Evolutionary conservation across 2,888 invertebrate genomes (phyloP), one percentile per base, ranked within the genome.

Genomic region (Bellardia pandia): DNA sequence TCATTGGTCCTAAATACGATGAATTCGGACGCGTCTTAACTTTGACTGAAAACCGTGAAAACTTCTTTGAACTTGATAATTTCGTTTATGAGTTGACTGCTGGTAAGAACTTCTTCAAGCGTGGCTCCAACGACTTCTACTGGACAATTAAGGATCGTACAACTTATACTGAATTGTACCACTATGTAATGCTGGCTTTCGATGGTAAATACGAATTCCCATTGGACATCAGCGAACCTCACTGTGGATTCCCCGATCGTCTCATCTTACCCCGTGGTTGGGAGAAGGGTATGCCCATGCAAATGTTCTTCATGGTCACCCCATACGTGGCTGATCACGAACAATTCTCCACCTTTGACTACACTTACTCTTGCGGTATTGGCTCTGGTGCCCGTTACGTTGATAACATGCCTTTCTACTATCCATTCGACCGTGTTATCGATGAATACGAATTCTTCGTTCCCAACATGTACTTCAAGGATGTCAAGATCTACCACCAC

Each of bases 401-500:
- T 45, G 96, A 96, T 91, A 94, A 94, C 88, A 94, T 94, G 91
- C 94, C 96, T 58, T 94, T 95, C 89, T 96, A 96, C 75, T 97
- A 95, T 94, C 97, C 97, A 89, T 95, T 97, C 91, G 96, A 97
- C 91, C 95, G 96, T 89, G 94, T 94, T 11, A 95, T 96, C 90
- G 93, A 93, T 94, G 94, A 95, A 66, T 92, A 93, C 60, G 94
- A 94, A 85, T 96, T 94, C 94, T 94, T 94, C 89, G 95, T 95
- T 33, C 95, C 96, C 51, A 96, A 97, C 93, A 95, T 95, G 94
- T 95, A 94, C 92, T 95, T 96, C 91, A 94, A 96, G 89, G 95
- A 96, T 89, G 95, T 95, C 6, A 85, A 89, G 76, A 89, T 90
- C 79, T 90, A 83, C 77, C 90, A 90, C 69, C 58, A 69, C 3